These are phyloP conservation scores for Spondyliosoma cantharus DNA, from an alignment of 2,797 vertebrate genomes.

Conservation along the genomic window DNA sequence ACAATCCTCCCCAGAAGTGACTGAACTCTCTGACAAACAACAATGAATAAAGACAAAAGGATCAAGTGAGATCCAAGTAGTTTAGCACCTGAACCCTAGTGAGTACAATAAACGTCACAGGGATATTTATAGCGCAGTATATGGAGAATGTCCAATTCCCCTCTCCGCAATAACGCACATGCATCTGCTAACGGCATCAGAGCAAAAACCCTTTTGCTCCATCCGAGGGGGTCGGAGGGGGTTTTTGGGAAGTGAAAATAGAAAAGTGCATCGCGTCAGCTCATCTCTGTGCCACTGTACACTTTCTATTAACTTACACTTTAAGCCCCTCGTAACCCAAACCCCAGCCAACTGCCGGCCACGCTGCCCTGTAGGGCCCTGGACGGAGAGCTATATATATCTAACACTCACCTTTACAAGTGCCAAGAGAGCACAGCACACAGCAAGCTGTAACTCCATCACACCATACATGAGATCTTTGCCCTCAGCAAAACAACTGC, in stretches of 20 bases:
- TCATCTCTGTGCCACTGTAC: constrained; percentile 68
- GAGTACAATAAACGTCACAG: constrained; percentile 96
- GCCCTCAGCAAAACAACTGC: constrained; percentile 24
- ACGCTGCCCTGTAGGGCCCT: constrained; percentile 34
- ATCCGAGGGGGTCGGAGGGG: constrained; percentile 22
- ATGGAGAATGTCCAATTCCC: constrained; percentile 94
- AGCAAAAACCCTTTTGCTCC: constrained; percentile 61
- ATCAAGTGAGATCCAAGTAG: constrained; percentile 88
- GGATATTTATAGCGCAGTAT: constrained; percentile 95
- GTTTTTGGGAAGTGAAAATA: constrained; percentile 83
- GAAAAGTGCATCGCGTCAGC: constrained; percentile 79
- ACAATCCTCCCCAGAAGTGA: constrained; percentile 38
- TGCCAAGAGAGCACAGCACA: constrained; percentile 38
- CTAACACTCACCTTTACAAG: constrained; percentile 59
- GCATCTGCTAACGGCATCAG: constrained; percentile 96
- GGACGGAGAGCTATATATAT: constrained; percentile 53
- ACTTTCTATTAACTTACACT: constrained; percentile 81
- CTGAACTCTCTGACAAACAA: constrained; percentile 46
- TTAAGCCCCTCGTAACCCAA: constrained; percentile 75
- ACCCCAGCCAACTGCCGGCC: constrained; percentile 63
- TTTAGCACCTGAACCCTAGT: constrained; percentile 97
- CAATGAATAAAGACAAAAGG: constrained; percentile 69
- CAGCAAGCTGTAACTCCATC: constrained; percentile 39
- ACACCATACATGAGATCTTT: constrained; percentile 10
- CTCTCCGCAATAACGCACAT: constrained; percentile 87